Base-by-base conservation (phyloP, 2,888 invertebrate genomes). In the Arctia plantaginis region DNA sequence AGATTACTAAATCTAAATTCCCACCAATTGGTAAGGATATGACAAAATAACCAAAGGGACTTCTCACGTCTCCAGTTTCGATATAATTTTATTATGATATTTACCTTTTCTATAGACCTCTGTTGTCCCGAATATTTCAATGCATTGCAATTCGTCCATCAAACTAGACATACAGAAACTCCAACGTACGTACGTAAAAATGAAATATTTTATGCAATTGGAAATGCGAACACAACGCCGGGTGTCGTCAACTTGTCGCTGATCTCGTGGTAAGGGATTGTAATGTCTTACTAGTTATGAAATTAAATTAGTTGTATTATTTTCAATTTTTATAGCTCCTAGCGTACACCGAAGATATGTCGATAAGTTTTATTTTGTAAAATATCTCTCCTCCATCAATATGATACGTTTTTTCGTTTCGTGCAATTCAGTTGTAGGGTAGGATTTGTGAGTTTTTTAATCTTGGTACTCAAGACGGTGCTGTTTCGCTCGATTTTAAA, bases 281-380 rank as follows among this genome's bases (percentile, higher is more conserved):
- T 95, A 94, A 92, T 94, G 92, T 94, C 95, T 94, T 93, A 94
- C 94, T 95, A 94, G 93, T 94, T 93, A 95, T 94, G 95, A 95
- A 95, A 95, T 95, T 94, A 95, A 89, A 94, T 94, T 95, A 95
- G 94, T 93, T 95, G 93, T 95, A 95, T 94, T 95, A 95, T 95
- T 95, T 95, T 95, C 95, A 95, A 94, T 95, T 95, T 95, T 95
- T 95, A 94, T 95, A 95, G 94, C 91, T 95, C 95, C 95, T 95
- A 95, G 95, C 95, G 93, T 95, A 95, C 94, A 95, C 95, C 95
- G 95, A 95, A 95, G 95, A 95, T 95, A 95, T 95, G 95, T 95
- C 93, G 95, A 95, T 95, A 95, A 95, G 95, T 93, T 95, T 93
- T 95, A 95, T 95, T 95, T 95, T 95, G 92, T 95, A 95, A 95